A percentile compares a stretch with the other conserved stretches of the same genome.
Conservation (phyloP, 2,113 vertebrate genomes). For the Nycticryphes semicollaris region DNA sequence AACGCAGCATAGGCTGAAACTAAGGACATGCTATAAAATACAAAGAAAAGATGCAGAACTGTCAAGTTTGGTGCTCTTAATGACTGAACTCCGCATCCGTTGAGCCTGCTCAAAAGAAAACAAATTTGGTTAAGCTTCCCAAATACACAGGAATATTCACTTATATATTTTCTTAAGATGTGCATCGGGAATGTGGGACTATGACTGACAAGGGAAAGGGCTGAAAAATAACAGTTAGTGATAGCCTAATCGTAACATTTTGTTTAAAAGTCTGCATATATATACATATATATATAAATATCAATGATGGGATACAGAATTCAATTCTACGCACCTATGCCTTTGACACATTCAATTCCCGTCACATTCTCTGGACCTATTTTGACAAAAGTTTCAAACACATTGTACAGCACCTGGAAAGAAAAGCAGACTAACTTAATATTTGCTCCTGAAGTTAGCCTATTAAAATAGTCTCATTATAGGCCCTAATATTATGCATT, state of each 20-base stretch:
- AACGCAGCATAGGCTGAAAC: background rate
- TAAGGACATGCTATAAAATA: background rate
- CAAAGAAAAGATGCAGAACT: background rate
- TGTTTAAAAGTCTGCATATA: background rate
- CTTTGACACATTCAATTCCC: constrained; percentile 88
- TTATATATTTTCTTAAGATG: background rate
- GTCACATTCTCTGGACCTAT: constrained; percentile 83
- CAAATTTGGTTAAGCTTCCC: background rate
- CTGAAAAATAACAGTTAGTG: background rate
- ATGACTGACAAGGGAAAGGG: background rate
- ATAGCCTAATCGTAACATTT: background rate
- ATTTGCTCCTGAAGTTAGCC: background rate
- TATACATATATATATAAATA: background rate
- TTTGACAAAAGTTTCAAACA: constrained; percentile 89
- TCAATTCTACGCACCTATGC: constrained; percentile 81
- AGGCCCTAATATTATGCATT: background rate
- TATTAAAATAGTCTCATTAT: background rate
- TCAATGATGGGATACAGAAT: background rate
- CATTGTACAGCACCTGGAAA: constrained; percentile 91
- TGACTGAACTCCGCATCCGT: background rate
- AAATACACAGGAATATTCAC: background rate
- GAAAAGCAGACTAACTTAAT: background rate
- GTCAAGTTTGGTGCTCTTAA: background rate
- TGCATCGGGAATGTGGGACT: accelerated
- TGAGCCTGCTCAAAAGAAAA: background rate